These are phyloP conservation scores for Plebejus argus DNA, from an alignment of 2,888 invertebrate genomes.

Conservation along the genomic window DNA sequence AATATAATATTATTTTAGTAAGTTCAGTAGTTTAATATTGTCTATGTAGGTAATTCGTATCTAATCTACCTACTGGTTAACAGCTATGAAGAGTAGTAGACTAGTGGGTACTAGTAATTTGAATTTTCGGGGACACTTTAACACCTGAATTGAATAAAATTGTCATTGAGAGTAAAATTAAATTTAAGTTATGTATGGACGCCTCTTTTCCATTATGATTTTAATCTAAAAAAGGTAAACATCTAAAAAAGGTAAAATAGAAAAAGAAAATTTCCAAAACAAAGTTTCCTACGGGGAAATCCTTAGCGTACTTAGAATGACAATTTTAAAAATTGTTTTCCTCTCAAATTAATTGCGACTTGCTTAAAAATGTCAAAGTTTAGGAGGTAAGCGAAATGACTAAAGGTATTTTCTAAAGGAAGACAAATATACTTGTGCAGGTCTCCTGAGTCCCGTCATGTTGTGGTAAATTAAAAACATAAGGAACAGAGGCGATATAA, in stretches of 20 bases:
- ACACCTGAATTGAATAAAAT: too few species aligned
- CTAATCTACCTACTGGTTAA: too few species aligned
- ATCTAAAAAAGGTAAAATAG: not conserved
- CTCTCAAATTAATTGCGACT: conserved; percentile 3
- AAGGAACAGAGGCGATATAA: too few species aligned
- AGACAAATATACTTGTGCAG: not conserved
- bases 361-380: not conserved
- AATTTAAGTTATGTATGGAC: too few species aligned
- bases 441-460: not conserved
- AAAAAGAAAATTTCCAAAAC: not conserved
- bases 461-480: too few species aligned
- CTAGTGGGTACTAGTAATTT: too few species aligned
- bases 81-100: too few species aligned
- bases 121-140: too few species aligned
- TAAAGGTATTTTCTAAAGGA: not conserved
- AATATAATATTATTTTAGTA: not conserved
- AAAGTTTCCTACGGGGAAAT: not conserved
- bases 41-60: too few species aligned
- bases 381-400: not conserved
- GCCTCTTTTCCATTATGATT: too few species aligned
- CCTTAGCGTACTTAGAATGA: not conserved
- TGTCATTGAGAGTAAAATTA: too few species aligned
- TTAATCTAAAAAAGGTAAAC: not conserved
- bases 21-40: too few species aligned
- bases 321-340: conserved; percentile 1